Conservation (phyloP, 2,113 vertebrate genomes). For the Crotalus horridus region DNA sequence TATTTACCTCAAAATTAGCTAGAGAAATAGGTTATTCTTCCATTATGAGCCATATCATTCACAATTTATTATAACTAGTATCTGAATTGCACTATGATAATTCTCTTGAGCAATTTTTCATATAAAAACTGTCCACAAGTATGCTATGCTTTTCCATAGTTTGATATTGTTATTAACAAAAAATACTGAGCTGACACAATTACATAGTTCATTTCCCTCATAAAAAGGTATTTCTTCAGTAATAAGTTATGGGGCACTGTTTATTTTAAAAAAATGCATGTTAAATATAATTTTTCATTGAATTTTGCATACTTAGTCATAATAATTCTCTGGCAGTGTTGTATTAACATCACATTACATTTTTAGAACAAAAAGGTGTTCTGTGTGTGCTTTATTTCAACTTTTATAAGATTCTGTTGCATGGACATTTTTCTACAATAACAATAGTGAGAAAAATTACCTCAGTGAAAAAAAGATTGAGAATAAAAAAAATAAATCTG, state of each 20-base stretch:
- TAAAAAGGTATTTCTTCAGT: constrained; percentile 32
- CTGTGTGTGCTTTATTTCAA: not conserved
- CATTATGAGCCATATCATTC: not conserved
- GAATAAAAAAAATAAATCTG: not conserved
- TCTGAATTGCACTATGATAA: constrained; percentile 17
- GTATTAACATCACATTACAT: constrained; percentile 50
- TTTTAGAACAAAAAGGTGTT: constrained; percentile 10
- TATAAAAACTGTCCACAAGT: not conserved
- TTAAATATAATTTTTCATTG: constrained; percentile 49
- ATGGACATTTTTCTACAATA: not conserved
- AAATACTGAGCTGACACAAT: not conserved
- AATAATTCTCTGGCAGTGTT: constrained; percentile 41
- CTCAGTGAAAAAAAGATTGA: not conserved
- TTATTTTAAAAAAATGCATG: constrained; percentile 35
- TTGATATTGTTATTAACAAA: constrained; percentile 14
- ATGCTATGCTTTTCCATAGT: not conserved
- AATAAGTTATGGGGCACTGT: constrained; percentile 3
- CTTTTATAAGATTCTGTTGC: not conserved
- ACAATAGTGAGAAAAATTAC: not conserved
- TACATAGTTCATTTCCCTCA: not conserved
- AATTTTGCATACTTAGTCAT: constrained; percentile 53
- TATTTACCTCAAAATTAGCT: not conserved
- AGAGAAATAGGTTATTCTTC: not conserved
- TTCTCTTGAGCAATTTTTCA: not conserved
- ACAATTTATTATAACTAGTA: rapidly evolving